Evolutionary conservation across 1,140 invertebrate species (phyloP), one percentile per base, ranked within the genome.

Genomic region (Lordiphosa clarofinis): DNA sequence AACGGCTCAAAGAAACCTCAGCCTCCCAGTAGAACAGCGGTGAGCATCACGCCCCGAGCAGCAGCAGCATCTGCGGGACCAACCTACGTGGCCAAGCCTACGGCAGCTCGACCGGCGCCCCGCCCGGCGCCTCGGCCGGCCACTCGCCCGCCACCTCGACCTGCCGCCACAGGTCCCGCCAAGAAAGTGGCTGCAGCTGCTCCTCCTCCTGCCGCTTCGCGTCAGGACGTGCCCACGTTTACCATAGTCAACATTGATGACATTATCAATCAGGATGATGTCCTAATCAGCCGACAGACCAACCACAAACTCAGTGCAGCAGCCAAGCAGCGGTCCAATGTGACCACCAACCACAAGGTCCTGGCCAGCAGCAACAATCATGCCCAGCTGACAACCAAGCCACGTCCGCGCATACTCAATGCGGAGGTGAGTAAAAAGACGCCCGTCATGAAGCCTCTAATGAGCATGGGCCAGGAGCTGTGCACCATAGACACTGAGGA

Each of bases 171-270:
- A 13, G 48, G 36, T 12, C 35, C 49, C 12, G 36, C 37, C 31
- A 43, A 46, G 24, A 13, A 12, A 12, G 39, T 33, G 5, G 4
- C 6, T 24, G 12, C 31, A n/a, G 12, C 40, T 40, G 11, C 36
- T 9, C 38, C 44, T 21, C 15, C 31, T 6, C 19, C 24, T 28
- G 31, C 19, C 24, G 13, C 31, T 31, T n/a, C n/a, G n/a, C 38
- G 15, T n/a, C 68, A 72, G 1, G 69, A 84, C 11, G 78, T 82
- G 70, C 86, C 78, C 21, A 89, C 87, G n/a, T 89, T 89, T 50
- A 89, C 87, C 13, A 89, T 89, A 38, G 87, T 89, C 6, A 89
- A 89, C 39, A 89, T 89, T 7, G 73, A 87, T 48, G 86, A 89
- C 49, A 89, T 89, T 40, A 88, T 89, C 11, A 89, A 88, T 38